Evolutionary conservation across 2,797 vertebrate species (phyloP).

Genomic region (Dipus sagitta): DNA sequence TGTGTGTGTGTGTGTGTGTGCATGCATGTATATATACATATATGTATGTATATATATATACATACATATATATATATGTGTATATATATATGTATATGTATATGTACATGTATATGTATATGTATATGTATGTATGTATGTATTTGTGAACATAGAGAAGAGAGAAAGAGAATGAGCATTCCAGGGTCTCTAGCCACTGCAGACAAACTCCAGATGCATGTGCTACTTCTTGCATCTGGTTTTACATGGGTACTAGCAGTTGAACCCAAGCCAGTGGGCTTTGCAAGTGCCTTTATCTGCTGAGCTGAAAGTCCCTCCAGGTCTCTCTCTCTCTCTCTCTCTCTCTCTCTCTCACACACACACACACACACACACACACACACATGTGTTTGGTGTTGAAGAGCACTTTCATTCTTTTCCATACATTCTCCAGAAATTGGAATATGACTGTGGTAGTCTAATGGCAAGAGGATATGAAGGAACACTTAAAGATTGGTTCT

Average conservation of each 20-base stretch:
- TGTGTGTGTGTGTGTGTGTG: neutral
- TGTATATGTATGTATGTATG: no score
- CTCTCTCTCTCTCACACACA: no score
- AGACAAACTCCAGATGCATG: no score
- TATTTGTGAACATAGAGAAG: no score
- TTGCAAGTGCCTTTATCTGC: neutral
- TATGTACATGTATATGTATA: neutral
- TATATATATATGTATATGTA: neutral
- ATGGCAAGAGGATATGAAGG: neutral
- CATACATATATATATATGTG: fast-evolving
- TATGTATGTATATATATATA: no score
- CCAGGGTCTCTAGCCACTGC: neutral
- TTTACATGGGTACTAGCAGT: no score
- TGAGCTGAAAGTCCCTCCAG: no score
- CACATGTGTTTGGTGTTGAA: neutral
- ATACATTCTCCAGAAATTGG: neutral
- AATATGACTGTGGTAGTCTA: neutral
- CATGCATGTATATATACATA: neutral
- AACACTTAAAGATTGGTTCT: neutral
- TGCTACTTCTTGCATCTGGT: no score
- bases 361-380: fast-evolving
- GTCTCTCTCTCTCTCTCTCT: no score
- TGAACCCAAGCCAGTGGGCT: no score
- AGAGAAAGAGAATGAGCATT: no score
- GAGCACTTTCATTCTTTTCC: neutral